Evolutionary conservation across 2,888 invertebrate species (phyloP).

Genomic region (Watsonalla cultraria): DNA sequence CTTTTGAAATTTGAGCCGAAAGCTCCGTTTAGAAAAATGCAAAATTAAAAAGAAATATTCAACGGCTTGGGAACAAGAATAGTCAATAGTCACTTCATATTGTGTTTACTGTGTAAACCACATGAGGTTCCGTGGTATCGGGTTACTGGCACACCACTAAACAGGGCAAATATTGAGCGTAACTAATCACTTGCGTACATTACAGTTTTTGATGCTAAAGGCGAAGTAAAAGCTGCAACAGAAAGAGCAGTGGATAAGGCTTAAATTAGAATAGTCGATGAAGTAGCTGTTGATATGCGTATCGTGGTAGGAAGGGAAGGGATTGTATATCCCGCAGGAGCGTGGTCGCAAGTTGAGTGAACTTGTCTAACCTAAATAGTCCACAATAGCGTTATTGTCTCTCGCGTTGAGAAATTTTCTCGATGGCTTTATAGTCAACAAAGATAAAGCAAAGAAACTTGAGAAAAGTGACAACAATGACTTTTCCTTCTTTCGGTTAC

Average conservation of each 20-base stretch:
- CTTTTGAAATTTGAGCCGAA: slow-evolving; percentile 63
- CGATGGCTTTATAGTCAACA: slow-evolving; percentile 47
- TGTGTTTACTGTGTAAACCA: slow-evolving; percentile 73
- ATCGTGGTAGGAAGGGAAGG: slow-evolving; percentile 34
- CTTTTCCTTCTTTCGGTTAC: slow-evolving; percentile 6
- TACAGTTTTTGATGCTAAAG: slow-evolving; percentile 11
- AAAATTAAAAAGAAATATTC: slow-evolving; percentile 62
- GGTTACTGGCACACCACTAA: slow-evolving; percentile 44
- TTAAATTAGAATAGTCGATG: slow-evolving; percentile 6
- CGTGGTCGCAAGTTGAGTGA: slow-evolving; percentile 65
- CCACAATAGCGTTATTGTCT: slow-evolving; percentile 65
- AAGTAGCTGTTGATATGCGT: slow-evolving; percentile 11
- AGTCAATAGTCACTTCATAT: slow-evolving; percentile 78
- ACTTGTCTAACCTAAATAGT: slow-evolving; percentile 70
- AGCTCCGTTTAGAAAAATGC: slow-evolving; percentile 61
- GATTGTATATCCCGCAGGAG: slow-evolving; percentile 67
- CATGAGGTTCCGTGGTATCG: slow-evolving; percentile 67
- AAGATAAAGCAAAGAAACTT: slow-evolving; percentile 20
- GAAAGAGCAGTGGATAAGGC: slow-evolving; percentile 32
- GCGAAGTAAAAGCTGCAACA: background rate
- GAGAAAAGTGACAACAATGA: slow-evolving; percentile 3
- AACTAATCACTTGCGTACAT: slow-evolving; percentile 35
- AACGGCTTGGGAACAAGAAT: slow-evolving; percentile 63
- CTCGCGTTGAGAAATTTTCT: slow-evolving; percentile 48
- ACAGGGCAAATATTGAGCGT: slow-evolving; percentile 13